Conservation (phyloP, 35 echinoderm and acorn worm genomes). For the Ophioderma brevispina region DNA sequence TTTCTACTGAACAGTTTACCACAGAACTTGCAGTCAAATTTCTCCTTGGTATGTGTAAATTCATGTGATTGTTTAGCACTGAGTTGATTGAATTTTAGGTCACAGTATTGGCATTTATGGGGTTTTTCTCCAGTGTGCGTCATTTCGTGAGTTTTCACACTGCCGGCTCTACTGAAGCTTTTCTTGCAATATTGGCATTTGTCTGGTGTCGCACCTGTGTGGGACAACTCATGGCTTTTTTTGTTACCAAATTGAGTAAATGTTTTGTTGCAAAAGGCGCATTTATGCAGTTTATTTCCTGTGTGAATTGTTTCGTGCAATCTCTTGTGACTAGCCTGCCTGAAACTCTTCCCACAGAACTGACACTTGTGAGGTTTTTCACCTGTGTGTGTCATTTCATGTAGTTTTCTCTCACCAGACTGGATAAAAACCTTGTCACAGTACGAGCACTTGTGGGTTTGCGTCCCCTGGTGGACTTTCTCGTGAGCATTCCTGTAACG, state of each 20-base stretch:
- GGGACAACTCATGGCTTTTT: neutral
- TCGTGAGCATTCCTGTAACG: neutral
- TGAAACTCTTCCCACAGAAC: neutral
- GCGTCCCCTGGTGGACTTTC: neutral
- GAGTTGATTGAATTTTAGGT: neutral
- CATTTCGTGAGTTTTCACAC: neutral
- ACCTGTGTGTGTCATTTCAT: too few relatives aligned
- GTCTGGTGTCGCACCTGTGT: neutral
- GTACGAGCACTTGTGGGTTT: neutral
- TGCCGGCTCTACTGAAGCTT: neutral
- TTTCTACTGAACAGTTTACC: neutral
- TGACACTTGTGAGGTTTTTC: too few relatives aligned
- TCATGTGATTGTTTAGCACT: neutral
- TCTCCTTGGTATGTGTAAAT: neutral
- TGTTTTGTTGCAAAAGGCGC: too few relatives aligned
- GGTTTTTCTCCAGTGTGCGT: too few relatives aligned
- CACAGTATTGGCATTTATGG: neutral
- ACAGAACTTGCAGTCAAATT: neutral
- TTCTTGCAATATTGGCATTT: too few relatives aligned
- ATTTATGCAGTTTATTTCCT: too few relatives aligned
- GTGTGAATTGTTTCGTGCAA: too few relatives aligned
- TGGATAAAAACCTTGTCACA: neutral
- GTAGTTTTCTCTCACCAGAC: neutral
- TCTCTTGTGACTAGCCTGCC: neutral
- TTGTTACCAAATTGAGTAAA: too few relatives aligned